phyloP scores from a whole-genome alignment of 2,888 invertebrate species.

The Melolontha melolontha region DNA sequence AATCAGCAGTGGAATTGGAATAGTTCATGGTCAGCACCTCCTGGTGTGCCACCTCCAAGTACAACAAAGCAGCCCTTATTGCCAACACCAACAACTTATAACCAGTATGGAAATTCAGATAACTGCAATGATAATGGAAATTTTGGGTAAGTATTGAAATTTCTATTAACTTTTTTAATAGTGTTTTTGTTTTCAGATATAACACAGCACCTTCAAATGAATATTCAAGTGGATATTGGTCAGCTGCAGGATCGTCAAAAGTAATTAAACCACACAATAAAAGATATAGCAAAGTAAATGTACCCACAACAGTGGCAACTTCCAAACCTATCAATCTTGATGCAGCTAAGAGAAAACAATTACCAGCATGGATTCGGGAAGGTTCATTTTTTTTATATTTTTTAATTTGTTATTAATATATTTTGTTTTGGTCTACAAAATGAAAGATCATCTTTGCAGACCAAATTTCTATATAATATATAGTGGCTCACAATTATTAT shows the following conservation, averaged over 20 bases:
- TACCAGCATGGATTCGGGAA: slow-evolving; percentile 98
- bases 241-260: slow-evolving; percentile 56
- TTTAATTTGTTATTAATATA: not conserved
- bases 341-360: slow-evolving; percentile 86
- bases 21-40: slow-evolving; percentile 61
- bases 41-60: slow-evolving; percentile 62
- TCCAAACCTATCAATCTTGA: slow-evolving; percentile 70
- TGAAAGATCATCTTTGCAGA: too few relatives aligned
- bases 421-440: too few relatives aligned
- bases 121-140: slow-evolving; percentile 42
- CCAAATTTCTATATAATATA: too few relatives aligned
- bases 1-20: slow-evolving; percentile 59
- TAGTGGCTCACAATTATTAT: not conserved
- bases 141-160: slow-evolving; percentile 31
- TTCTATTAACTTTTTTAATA: not conserved
- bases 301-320: slow-evolving; percentile 54
- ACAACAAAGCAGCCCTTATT: slow-evolving; percentile 60
- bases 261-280: slow-evolving; percentile 63
- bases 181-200: slow-evolving; percentile 47
- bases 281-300: slow-evolving; percentile 63
- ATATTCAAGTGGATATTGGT: slow-evolving; percentile 58
- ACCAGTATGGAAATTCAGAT: slow-evolving; percentile 52
- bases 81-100: slow-evolving; percentile 60
- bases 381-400: slow-evolving; percentile 64
- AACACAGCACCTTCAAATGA: slow-evolving; percentile 46